Evolutionary conservation across 2,113 vertebrate genomes (phyloP).

Genomic region (Theropithecus gelada): DNA sequence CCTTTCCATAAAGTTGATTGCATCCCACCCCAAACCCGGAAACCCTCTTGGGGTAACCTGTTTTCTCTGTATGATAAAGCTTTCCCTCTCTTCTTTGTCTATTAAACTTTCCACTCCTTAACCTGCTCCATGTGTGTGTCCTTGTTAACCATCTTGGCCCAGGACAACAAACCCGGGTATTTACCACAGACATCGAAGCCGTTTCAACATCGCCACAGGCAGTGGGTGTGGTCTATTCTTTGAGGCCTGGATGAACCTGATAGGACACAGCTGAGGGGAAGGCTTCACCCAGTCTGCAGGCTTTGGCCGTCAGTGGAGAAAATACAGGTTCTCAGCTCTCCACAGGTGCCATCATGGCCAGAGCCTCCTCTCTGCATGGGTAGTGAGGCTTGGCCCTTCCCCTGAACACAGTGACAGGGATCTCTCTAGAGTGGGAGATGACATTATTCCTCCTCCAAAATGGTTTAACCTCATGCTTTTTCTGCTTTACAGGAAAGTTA

Average conservation of each 20-base stretch:
- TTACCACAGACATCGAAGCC: fast-evolving
- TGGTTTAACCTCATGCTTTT: background rate
- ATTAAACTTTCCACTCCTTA: too few species aligned
- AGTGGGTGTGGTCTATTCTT: too few species aligned
- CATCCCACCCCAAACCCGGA: too few species aligned
- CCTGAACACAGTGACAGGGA: background rate
- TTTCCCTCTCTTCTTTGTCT: too few species aligned
- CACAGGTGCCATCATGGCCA: background rate
- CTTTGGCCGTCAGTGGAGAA: too few species aligned
- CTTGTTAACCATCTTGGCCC: too few species aligned
- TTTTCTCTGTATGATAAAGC: too few species aligned
- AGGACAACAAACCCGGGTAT: too few species aligned
- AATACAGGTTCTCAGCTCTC: background rate
- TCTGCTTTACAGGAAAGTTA: background rate
- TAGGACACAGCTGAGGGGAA: background rate
- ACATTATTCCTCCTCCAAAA: background rate
- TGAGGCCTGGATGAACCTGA: background rate
- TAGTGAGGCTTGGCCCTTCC: background rate
- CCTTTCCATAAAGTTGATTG: too few species aligned
- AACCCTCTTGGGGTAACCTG: too few species aligned
- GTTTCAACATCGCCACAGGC: background rate
- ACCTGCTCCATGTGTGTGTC: too few species aligned
- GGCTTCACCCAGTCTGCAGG: background rate
- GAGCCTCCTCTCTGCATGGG: background rate
- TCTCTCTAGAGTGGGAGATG: background rate